Base-by-base conservation (phyloP, 2,888 invertebrate genomes). In the Agriopis marginaria region DNA sequence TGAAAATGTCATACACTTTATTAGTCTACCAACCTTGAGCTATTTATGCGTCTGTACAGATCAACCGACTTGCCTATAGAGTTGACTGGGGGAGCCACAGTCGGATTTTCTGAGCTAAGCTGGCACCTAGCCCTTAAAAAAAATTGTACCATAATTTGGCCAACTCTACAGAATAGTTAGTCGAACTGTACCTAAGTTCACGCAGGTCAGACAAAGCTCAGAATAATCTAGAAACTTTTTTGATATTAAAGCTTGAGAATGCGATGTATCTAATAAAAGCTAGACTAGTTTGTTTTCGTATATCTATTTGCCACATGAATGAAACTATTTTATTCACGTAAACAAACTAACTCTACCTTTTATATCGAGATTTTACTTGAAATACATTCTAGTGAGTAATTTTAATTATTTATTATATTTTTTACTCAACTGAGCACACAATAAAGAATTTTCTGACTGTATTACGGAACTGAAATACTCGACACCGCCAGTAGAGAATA, bases 11-110 rank as follows among this genome's bases (percentile, higher is more conserved):
- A 70, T 71, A 58, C 68, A 70, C 68, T 71, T 71, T 75, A 75
- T 74, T 70, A 62, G 74, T 70, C 68, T 73, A 74, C 69, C 73
- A 75, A 75, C 77, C 77, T 77, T 77, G 75, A 72, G 70, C 73
- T 75, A 74, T 77, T 77, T 75, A 77, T 73, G 75, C 64, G 76
- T 76, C 76, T 76, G 74, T 55, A 65, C 65, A 71, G n/a, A 9
- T 4, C 11, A 8, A 32, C 45, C 7, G 32, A n/a, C 32, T 58
- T 45, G 32, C 2, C 39, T 54, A 7, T 51, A 32, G 32, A 32
- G 32, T 3, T 5, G 32, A 32, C 3, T 32, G 32, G 32, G 32
- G 23, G 58, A 12, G 58, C 32, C 45, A 23, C 45, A 8, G 14
- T 58, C 12, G 58, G 4, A 23, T 40, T 45, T 45, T 32, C 8